Percentiles rank a stretch among this genome's conserved stretches.
phyloP scores from a whole-genome alignment of 2,888 invertebrate genomes.

The Stenichneumon culpator region DNA sequence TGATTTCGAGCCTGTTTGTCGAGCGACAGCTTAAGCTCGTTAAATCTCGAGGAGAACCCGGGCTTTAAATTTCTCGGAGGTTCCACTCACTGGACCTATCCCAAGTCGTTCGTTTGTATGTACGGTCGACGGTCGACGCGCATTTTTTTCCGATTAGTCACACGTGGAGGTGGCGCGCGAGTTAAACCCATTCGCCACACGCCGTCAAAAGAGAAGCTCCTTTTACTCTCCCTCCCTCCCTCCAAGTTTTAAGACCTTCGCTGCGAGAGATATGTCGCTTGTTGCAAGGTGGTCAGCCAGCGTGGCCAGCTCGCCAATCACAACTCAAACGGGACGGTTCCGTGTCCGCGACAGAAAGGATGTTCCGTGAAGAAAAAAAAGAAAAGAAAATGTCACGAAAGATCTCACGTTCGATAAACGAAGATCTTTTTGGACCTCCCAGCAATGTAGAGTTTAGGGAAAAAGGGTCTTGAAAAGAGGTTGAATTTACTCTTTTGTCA shows the following conservation, averaged over 20 bases:
- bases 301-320: constrained; percentile 39
- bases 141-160: constrained; percentile 75
- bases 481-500: constrained; percentile 39
- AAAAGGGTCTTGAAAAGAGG: constrained; percentile 12
- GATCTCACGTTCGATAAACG: constrained; percentile 61
- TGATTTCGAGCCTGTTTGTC: constrained; percentile 1
- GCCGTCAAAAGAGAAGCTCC: constrained; percentile 72
- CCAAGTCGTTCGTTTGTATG: constrained; percentile 70
- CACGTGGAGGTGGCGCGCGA: constrained; percentile 67
- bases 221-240: constrained; percentile 32
- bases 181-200: constrained; percentile 77
- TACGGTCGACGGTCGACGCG: constrained; percentile 52
- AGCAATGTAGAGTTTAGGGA: constrained; percentile 18
- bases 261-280: constrained; percentile 38
- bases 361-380: constrained; percentile 35
- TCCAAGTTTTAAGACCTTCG: constrained; percentile 34
- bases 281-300: constrained; percentile 35
- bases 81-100: constrained; percentile 72
- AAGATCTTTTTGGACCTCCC: constrained; percentile 56
- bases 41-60: constrained; percentile 32
- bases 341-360: constrained; percentile 17
- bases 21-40: constrained; percentile 8
- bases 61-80: constrained; percentile 19
- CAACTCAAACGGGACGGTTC: constrained; percentile 44
- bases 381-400: constrained; percentile 42